phyloP scores from a whole-genome alignment of 1,140 invertebrate genomes.

The Drosophila eugracilis region DNA sequence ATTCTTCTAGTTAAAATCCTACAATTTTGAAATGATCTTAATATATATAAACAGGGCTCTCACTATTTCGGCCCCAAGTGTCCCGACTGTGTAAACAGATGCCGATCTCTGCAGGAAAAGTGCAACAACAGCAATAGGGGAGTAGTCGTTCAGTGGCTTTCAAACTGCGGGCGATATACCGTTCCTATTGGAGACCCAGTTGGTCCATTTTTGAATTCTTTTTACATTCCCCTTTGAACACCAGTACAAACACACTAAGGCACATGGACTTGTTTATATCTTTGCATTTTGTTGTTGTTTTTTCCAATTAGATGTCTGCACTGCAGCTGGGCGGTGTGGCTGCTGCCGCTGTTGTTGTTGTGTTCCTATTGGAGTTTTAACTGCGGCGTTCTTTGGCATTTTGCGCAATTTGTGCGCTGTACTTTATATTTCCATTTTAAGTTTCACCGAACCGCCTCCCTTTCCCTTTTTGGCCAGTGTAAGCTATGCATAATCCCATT shows the following conservation, averaged over 20 bases:
- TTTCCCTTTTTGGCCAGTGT: slow-evolving; percentile 28
- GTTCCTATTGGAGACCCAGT: slow-evolving; percentile 71
- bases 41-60: background rate
- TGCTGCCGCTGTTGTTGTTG: background rate
- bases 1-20: too few relatives aligned
- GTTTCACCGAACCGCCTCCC: too few relatives aligned
- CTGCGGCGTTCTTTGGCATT: slow-evolving; percentile 65
- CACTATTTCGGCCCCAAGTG: background rate
- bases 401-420: slow-evolving; percentile 78
- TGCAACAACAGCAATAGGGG: slow-evolving; percentile 20
- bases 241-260: slow-evolving; percentile 8
- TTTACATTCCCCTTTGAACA: slow-evolving; percentile 31
- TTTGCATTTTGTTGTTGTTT: slow-evolving; percentile 36
- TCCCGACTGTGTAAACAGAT: slow-evolving; percentile 23
- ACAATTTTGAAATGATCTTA: background rate
- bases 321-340: slow-evolving; percentile 33
- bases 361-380: slow-evolving; percentile 28
- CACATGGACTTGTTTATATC: slow-evolving; percentile 37
- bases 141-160: slow-evolving; percentile 19
- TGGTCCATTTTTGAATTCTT: slow-evolving; percentile 75
- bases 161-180: slow-evolving; percentile 46
- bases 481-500: slow-evolving; percentile 39
- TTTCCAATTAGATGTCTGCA: slow-evolving; percentile 51
- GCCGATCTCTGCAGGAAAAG: slow-evolving; percentile 33
- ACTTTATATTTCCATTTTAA: slow-evolving; percentile 41